phyloP scores from a whole-genome alignment of 2,888 invertebrate species.

The Neoascia interrupta region DNA sequence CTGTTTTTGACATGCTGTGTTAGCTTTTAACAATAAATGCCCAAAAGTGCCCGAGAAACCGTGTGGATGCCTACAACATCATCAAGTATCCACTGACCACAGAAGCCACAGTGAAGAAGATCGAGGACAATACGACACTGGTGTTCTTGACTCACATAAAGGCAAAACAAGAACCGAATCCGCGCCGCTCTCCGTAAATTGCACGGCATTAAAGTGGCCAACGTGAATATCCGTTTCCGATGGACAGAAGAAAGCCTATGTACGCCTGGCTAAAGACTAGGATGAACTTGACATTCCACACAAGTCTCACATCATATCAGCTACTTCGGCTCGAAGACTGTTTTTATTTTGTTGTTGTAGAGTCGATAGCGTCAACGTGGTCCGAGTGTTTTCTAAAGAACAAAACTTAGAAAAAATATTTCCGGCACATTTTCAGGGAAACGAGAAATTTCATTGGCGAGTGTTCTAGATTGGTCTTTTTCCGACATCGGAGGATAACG shows the following conservation, averaged over 20 bases:
- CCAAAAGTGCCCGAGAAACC: too few relatives aligned
- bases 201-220: conserved; percentile 98
- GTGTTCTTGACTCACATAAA: conserved; percentile 98
- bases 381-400: conserved; percentile 53
- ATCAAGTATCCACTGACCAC: conserved; percentile 99
- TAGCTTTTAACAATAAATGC: too few relatives aligned
- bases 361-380: conserved; percentile 46
- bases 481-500: too few relatives aligned
- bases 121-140: conserved; percentile 99
- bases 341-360: conserved; percentile 52
- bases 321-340: conserved; percentile 58
- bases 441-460: too few relatives aligned
- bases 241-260: conserved; percentile 99
- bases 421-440: too few relatives aligned
- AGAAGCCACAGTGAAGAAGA: conserved; percentile 99
- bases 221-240: conserved; percentile 98
- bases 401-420: conserved; percentile 57
- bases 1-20: too few relatives aligned
- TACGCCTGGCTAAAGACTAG: conserved; percentile 96
- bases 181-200: conserved; percentile 97
- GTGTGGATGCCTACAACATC: conserved; percentile 98
- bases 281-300: conserved; percentile 99
- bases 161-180: conserved; percentile 98
- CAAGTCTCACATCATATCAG: conserved; percentile 98
- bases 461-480: too few relatives aligned